These are phyloP conservation scores for Dinocampus coccinellae DNA, from an alignment of 2,888 invertebrate genomes.

Conservation along the genomic window DNA sequence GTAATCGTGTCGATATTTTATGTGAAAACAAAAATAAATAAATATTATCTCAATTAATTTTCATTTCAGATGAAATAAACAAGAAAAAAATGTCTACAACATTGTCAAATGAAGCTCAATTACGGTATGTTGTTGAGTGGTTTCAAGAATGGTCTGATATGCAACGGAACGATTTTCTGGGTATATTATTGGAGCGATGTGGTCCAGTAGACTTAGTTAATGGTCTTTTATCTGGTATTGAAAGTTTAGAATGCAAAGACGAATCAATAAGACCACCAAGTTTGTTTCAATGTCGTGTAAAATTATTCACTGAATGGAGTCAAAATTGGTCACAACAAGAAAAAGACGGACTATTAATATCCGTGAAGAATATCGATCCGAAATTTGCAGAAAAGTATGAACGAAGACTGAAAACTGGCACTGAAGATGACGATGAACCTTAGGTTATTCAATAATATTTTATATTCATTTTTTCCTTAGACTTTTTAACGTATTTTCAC, in stretches of 20 bases:
- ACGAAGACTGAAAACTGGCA: conserved; percentile 53
- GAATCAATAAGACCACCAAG: conserved; percentile 78
- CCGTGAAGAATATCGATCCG: conserved; percentile 80
- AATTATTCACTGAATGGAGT: conserved; percentile 88
- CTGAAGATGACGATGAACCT: conserved; percentile 35
- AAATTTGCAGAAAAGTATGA: conserved; percentile 78
- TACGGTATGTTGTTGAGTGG: conserved; percentile 88
- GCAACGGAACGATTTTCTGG: conserved; percentile 86
- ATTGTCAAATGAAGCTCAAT: conserved; percentile 78
- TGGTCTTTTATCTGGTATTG: conserved; percentile 79
- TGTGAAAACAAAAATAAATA: too few relatives aligned
- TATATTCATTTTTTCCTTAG: neutral
- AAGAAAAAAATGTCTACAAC: conserved; percentile 69
- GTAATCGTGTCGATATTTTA: neutral
- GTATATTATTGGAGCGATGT: conserved; percentile 79
- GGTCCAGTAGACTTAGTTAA: conserved; percentile 77
- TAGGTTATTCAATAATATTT: neutral
- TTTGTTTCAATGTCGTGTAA: conserved; percentile 86
- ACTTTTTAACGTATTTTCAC: neutral
- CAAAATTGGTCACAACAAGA: conserved; percentile 83
- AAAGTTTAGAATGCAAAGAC: conserved; percentile 75
- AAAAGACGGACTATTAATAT: conserved; percentile 77
- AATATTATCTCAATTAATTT: neutral
- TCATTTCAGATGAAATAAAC: conserved; percentile 50
- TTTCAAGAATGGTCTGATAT: conserved; percentile 91